Conservation (phyloP, 2,113 vertebrate species). For the Thomomys bottae region DNA sequence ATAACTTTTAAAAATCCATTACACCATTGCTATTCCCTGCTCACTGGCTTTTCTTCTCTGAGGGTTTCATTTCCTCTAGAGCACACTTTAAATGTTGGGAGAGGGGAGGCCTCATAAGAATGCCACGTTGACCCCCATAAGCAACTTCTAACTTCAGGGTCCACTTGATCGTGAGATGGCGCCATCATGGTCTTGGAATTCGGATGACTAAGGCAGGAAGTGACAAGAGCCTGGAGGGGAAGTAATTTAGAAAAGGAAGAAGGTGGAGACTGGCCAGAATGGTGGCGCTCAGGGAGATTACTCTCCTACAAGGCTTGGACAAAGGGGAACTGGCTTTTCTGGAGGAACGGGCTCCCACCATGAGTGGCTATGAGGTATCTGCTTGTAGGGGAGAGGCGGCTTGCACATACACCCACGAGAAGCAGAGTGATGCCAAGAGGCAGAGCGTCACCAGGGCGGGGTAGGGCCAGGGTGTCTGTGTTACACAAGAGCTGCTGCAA, state of each 20-base stretch:
- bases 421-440: rapidly evolving
- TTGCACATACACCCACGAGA: not conserved
- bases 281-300: not conserved
- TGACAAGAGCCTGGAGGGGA: conserved; percentile 57
- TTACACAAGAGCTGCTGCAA: too few relatives aligned
- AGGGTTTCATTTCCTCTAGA: not conserved
- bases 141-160: not conserved
- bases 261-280: conserved; percentile 14
- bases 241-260: conserved; percentile 55
- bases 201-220: conserved; percentile 72
- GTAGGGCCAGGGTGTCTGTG: too few relatives aligned
- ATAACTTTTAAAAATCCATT: not conserved
- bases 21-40: not conserved
- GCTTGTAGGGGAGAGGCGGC: too few relatives aligned
- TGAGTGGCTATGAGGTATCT: rapidly evolving
- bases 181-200: conserved; percentile 2
- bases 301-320: not conserved
- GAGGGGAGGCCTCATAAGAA: not conserved
- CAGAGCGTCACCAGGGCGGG: rapidly evolving
- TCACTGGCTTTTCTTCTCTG: not conserved
- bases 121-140: rapidly evolving
- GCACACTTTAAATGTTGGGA: not conserved
- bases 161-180: not conserved
- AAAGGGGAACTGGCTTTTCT: conserved; percentile 36
- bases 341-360: not conserved